Evolutionary conservation across 2,797 vertebrate genomes (phyloP).

Genomic region (Acrossocheilus wenchowensis): DNA sequence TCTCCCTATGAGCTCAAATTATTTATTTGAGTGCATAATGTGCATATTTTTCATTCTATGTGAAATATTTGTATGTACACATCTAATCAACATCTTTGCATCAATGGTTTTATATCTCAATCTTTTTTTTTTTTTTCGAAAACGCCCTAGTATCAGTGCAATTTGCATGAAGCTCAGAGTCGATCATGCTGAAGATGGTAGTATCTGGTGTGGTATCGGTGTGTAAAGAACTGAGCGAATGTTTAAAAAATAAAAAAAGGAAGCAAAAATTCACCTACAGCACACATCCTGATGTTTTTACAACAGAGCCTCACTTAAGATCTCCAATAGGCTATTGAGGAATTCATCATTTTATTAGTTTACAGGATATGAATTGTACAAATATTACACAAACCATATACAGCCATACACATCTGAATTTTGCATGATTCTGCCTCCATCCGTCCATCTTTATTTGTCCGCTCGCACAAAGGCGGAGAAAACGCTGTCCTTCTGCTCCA

Average conservation of each 20-base stretch:
- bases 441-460: constrained; percentile 82
- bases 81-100: too few relatives aligned
- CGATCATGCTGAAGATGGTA: neutral
- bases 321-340: constrained; percentile 45
- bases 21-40: too few relatives aligned
- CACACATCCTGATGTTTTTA: neutral
- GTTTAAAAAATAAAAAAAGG: fast-evolving
- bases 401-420: constrained; percentile 61
- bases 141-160: neutral
- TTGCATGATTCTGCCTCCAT: constrained; percentile 57
- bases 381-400: constrained; percentile 74
- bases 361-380: constrained; percentile 64
- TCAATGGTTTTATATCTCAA: neutral
- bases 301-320: neutral
- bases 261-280: too few relatives aligned
- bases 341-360: constrained; percentile 76
- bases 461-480: constrained; percentile 95
- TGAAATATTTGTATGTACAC: too few relatives aligned
- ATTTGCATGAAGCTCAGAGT: neutral
- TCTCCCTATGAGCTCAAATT: too few relatives aligned
- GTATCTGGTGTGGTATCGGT: neutral
- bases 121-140: neutral
- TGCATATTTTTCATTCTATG: too few relatives aligned
- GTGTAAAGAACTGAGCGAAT: neutral
- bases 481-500: constrained; percentile 89